phyloP scores from a whole-genome alignment of 2,888 invertebrate genomes.

The Pandemis cinnamomeana region DNA sequence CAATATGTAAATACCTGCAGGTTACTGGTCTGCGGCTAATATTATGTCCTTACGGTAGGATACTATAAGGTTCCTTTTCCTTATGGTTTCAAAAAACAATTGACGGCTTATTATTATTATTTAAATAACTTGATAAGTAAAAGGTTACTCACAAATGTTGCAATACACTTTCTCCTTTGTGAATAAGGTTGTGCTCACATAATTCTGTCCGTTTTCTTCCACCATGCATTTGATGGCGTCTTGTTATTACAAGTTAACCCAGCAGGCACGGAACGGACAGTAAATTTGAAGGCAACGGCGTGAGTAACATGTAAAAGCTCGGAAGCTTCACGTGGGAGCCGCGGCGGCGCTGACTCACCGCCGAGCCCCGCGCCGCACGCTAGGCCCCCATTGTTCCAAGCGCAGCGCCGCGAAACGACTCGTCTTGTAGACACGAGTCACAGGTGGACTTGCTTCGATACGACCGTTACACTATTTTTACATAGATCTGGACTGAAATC shows the following conservation, averaged over 20 bases:
- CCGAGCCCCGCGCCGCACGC: background rate
- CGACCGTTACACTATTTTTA: conserved; percentile 8
- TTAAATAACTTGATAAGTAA: no score
- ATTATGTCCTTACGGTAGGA: background rate
- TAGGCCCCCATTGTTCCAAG: conserved; percentile 16
- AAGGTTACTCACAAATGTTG: no score
- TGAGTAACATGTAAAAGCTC: background rate
- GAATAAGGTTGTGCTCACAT: no score
- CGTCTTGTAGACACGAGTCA: background rate
- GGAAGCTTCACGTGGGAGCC: background rate
- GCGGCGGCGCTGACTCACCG: background rate
- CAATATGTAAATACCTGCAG: conserved; percentile 1
- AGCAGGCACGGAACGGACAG: no score
- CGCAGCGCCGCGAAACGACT: conserved; percentile 3
- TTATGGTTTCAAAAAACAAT: no score
- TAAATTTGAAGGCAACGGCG: no score
- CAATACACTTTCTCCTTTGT: no score
- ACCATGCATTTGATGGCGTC: no score
- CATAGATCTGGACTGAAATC: background rate
- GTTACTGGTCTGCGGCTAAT: background rate
- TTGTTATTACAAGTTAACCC: no score
- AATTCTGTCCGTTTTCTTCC: no score
- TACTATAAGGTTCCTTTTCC: no score
- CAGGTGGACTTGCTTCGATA: background rate
- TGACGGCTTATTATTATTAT: no score